Conservation (phyloP, 2,797 vertebrate genomes). For the Alectoris magna region DNA sequence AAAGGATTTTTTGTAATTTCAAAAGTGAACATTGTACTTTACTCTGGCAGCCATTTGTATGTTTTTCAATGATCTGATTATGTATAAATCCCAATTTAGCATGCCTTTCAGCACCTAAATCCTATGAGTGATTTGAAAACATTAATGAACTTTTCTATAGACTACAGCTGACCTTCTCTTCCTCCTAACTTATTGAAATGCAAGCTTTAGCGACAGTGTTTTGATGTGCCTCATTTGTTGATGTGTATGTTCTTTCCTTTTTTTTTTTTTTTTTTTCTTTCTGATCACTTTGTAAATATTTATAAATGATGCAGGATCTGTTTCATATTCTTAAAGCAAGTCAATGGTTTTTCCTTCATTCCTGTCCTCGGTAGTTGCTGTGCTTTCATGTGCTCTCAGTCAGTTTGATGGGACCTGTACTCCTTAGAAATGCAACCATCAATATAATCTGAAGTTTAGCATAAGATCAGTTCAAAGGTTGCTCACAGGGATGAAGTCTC, state of each 20-base stretch:
- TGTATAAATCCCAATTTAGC: constrained; percentile 80
- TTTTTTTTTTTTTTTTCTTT: constrained; percentile 2
- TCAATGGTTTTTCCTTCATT: constrained; percentile 33
- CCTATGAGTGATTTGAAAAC: constrained; percentile 80
- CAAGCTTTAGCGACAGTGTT: constrained; percentile 64
- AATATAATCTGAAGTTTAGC: neutral
- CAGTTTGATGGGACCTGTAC: neutral
- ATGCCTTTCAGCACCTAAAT: constrained; percentile 82
- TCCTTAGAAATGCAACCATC: neutral
- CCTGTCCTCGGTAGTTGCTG: constrained; percentile 9
- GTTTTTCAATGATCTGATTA: constrained; percentile 83
- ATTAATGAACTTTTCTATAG: constrained; percentile 75
- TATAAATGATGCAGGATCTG: constrained; percentile 51
- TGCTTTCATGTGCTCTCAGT: constrained; percentile 22
- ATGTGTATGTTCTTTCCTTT: constrained; percentile 46
- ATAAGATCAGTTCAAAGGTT: constrained; percentile 27
- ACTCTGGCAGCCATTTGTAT: constrained; percentile 79
- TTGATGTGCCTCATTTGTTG: constrained; percentile 65
- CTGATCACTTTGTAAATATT: constrained; percentile 66
- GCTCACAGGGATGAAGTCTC: neutral
- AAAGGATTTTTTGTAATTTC: constrained; percentile 85
- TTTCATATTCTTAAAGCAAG: constrained; percentile 20
- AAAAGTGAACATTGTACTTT: constrained; percentile 84
- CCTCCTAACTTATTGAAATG: constrained; percentile 66
- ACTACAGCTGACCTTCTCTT: constrained; percentile 63